Percentiles rank a stretch among this genome's conserved stretches.
Evolutionary conservation across 1,140 invertebrate genomes (phyloP).

Genomic region (Drosophila carrolli): DNA sequence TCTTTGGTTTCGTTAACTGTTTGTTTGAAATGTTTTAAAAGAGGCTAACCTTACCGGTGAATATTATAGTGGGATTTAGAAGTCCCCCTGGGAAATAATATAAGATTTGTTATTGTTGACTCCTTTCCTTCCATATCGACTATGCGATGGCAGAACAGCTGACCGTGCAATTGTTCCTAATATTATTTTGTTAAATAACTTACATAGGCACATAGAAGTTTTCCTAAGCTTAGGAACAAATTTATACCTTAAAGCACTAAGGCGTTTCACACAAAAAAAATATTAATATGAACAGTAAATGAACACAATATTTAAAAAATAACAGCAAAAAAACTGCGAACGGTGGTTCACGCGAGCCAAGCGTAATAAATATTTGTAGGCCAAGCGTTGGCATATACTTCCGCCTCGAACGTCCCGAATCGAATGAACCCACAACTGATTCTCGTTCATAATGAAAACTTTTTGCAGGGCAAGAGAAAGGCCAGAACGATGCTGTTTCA

Average conservation of each 20-base stretch:
- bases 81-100: neutral
- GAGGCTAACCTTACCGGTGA: neutral
- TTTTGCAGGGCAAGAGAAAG: slow-evolving; percentile 60
- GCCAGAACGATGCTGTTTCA: slow-evolving; percentile 58
- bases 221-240: neutral
- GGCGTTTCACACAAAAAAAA: slow-evolving; percentile 7
- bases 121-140: neutral
- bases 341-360: slow-evolving; percentile 2
- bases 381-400: slow-evolving; percentile 65
- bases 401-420: slow-evolving; percentile 80
- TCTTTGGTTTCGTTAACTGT: neutral
- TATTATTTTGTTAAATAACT: neutral
- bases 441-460: slow-evolving; percentile 83
- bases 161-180: neutral
- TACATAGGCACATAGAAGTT: neutral
- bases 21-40: neutral
- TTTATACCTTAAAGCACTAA: neutral
- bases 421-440: slow-evolving; percentile 82
- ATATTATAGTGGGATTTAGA: neutral
- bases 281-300: neutral
- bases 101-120: neutral
- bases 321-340: neutral
- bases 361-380: slow-evolving; percentile 12
- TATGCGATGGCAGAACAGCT: neutral
- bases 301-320: slow-evolving; percentile 3